Conservation (phyloP, 2,113 vertebrate genomes). For the Charina bottae region DNA sequence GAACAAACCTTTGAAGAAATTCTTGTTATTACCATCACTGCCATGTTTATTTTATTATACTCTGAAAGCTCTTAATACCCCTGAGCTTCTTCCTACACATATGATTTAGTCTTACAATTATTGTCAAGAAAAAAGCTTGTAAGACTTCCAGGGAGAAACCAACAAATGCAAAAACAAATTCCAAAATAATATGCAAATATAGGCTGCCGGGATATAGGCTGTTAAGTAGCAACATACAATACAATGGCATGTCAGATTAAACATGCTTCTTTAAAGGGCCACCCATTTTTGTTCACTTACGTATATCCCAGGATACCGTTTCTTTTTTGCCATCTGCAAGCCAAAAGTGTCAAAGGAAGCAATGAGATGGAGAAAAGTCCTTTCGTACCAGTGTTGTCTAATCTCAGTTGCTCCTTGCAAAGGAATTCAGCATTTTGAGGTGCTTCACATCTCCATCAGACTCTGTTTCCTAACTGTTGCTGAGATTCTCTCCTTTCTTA, state of each 20-base stretch:
- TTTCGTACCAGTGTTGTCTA: neutral
- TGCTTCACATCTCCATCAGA: neutral
- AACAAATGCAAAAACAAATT: neutral
- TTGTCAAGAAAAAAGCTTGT: neutral
- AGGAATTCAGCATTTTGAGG: neutral
- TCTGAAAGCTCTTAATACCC: neutral
- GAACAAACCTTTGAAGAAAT: neutral
- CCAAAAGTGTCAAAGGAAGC: neutral
- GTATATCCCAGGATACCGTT: neutral
- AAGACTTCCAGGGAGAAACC: neutral
- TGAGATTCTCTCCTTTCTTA: neutral
- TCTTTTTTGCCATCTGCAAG: neutral
- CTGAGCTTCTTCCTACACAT: neutral
- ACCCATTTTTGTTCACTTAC: neutral
- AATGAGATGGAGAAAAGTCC: neutral
- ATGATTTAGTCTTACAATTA: neutral
- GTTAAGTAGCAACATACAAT: neutral
- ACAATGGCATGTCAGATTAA: neutral
- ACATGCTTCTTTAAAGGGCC: neutral
- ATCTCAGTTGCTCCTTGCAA: neutral
- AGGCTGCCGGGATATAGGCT: neutral
- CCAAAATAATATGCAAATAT: neutral
- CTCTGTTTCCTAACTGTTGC: neutral
- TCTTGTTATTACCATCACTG: neutral
- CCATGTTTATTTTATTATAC: neutral